Conservation (phyloP, 2,797 vertebrate species). For the Erithacus rubecula region DNA sequence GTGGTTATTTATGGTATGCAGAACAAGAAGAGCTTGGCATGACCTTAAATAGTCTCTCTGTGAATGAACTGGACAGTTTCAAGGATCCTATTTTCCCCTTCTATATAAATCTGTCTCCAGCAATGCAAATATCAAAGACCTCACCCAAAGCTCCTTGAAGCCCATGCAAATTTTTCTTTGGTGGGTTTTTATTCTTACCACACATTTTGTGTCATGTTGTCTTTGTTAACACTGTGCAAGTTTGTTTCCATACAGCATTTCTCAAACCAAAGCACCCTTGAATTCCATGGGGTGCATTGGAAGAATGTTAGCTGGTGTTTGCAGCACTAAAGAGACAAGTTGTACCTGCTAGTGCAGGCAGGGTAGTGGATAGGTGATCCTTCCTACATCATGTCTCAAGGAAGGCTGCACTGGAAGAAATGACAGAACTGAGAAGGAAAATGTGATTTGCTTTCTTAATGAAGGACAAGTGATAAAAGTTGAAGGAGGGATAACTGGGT, state of each 20-base stretch:
- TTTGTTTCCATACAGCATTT: conserved; percentile 9
- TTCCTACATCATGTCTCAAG: not conserved
- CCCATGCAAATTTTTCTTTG: not conserved
- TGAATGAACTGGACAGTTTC: not conserved
- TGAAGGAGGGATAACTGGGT: not conserved
- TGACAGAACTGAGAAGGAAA: not conserved
- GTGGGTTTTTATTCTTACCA: not conserved
- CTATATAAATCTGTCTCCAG: not conserved
- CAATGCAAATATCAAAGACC: not conserved
- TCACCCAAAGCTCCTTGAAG: not conserved
- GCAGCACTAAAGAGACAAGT: not conserved
- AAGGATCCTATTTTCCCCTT: not conserved
- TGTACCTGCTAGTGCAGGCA: not conserved
- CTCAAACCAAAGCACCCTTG: not conserved
- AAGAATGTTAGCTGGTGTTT: not conserved
- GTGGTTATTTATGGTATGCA: not conserved
- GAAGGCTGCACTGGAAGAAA: not conserved
- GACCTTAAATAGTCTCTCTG: not conserved
- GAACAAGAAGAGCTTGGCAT: not conserved
- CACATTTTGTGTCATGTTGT: not conserved
- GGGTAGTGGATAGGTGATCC: not conserved
- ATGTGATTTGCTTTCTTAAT: conserved; percentile 17
- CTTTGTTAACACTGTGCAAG: not conserved
- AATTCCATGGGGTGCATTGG: not conserved
- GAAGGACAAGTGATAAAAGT: conserved; percentile 20